Conservation (phyloP, 2,888 invertebrate genomes). For the Mongoloraphidia duomilia region DNA sequence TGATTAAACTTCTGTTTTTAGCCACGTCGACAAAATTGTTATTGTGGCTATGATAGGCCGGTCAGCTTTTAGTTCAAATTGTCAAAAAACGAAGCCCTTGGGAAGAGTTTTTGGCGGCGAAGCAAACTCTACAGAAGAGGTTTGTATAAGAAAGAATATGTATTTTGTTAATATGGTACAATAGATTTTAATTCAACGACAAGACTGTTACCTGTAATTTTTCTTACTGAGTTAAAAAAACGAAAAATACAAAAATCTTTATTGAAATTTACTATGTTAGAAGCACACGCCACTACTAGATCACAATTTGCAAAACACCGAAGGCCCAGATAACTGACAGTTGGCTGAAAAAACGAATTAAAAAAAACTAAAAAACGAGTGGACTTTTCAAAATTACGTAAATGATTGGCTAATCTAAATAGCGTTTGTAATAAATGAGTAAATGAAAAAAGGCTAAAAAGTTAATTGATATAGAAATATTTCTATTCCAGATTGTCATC, state of each 20-base stretch:
- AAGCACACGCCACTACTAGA: too few species aligned
- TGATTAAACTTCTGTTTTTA: constrained; percentile 21
- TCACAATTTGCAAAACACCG: too few species aligned
- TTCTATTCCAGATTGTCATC: constrained; percentile 22
- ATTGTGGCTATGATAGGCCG: constrained; percentile 61
- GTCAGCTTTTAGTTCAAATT: constrained; percentile 43
- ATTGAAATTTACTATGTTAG: not conserved
- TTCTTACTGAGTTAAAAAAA: too few species aligned
- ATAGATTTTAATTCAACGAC: too few species aligned
- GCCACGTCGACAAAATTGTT: constrained; percentile 39
- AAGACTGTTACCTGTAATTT: too few species aligned
- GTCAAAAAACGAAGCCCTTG: constrained; percentile 48
- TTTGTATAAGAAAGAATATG: not conserved
- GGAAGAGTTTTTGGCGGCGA: constrained; percentile 33
- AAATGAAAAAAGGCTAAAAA: not conserved
- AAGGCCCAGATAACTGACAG: too few species aligned
- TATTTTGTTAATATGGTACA: not conserved
- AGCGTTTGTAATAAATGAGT: not conserved
- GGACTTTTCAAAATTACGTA: not conserved
- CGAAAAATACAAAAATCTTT: not conserved
- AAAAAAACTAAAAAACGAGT: constrained; percentile 5
- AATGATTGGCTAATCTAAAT: too few species aligned
- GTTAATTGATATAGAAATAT: not conserved
- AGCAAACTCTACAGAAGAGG: constrained; percentile 24
- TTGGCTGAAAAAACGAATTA: not conserved